phyloP scores from a whole-genome alignment of 2,888 invertebrate genomes.

The Laspeyria flexula region DNA sequence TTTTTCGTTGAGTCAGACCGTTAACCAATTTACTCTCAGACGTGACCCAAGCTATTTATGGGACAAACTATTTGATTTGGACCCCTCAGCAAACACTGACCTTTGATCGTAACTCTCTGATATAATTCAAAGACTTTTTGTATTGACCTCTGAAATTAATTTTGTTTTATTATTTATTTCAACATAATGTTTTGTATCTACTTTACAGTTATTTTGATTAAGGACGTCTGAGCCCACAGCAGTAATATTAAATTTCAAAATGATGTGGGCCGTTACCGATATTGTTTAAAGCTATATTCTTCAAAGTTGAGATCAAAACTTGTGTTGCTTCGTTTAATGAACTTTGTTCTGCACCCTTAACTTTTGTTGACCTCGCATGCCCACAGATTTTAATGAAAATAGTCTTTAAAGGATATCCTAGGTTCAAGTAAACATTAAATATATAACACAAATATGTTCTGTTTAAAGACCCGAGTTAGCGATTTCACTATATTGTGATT shows the following conservation, averaged over 20 bases:
- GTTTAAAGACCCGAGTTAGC: too few species aligned
- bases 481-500: too few species aligned
- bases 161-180: slow-evolving; percentile 42
- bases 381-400: slow-evolving; percentile 2
- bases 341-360: slow-evolving; percentile 7
- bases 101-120: slow-evolving; percentile 45
- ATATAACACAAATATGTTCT: too few species aligned
- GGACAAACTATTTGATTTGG: slow-evolving; percentile 53
- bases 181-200: slow-evolving; percentile 33
- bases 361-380: slow-evolving; percentile 1
- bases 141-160: slow-evolving; percentile 45
- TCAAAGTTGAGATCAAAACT: slow-evolving; percentile 6
- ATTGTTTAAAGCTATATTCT: slow-evolving; percentile 7
- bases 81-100: slow-evolving; percentile 43
- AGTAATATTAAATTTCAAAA: slow-evolving; percentile 16
- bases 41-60: slow-evolving; percentile 50
- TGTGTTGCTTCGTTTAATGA: slow-evolving; percentile 13
- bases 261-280: slow-evolving; percentile 8
- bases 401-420: background rate
- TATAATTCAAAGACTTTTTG: slow-evolving; percentile 43
- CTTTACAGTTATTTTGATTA: slow-evolving; percentile 9
- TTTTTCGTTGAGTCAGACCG: slow-evolving; percentile 44
- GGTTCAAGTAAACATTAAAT: background rate
- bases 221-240: slow-evolving; percentile 10
- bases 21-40: slow-evolving; percentile 50